Evolutionary conservation across 2,113 vertebrate genomes (phyloP), one percentile per base, ranked within the genome.

Genomic region (Trogon surrucura): DNA sequence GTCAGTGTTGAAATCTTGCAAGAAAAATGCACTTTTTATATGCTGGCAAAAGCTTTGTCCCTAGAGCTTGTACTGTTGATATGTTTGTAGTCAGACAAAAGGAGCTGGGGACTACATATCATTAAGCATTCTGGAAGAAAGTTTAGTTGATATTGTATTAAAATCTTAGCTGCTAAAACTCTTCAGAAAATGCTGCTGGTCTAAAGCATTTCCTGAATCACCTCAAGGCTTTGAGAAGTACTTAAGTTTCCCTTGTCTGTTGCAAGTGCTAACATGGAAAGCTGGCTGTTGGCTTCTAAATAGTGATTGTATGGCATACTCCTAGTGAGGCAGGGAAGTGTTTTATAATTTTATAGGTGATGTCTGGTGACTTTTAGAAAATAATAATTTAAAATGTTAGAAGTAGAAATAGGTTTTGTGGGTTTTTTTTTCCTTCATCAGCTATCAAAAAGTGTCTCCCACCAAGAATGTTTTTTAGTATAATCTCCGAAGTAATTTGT

Each of bases 231-330:
- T 64, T 54, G 18, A n/a, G 21, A 75, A 74, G 11, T 41, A 15
- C 13, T 69, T 48, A 11, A 7, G 22, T 64, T 77, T 69, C 19
- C 10, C 25, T 82, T 48, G 17, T 30, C 25, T 69, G 30, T 66
- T 85, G 3, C 34, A 38, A 53, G 20, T 61, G 13, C 11, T 51
- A 13, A 64, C 11, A 4, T 27, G 34, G 20, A 48, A 67, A 75
- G 48, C 5, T 45, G 9, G 5, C 11, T 50, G 8, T 26, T 87
- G 36, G 36, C 16, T 69, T 91, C 85, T 53, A n/a, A 44, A 14
- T 29, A 30, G 32, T 36, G 3, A 0, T 47, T 75, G 22, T 25
- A 9, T 26, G 7, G 7, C 47, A 16, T 26, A 6, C 1, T 34
- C 9, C 29, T 72, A 29, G 19, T 58, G 48, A 54, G 34, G 11